phyloP scores from a whole-genome alignment of 2,113 vertebrate species.

The Gallinago undulata region DNA sequence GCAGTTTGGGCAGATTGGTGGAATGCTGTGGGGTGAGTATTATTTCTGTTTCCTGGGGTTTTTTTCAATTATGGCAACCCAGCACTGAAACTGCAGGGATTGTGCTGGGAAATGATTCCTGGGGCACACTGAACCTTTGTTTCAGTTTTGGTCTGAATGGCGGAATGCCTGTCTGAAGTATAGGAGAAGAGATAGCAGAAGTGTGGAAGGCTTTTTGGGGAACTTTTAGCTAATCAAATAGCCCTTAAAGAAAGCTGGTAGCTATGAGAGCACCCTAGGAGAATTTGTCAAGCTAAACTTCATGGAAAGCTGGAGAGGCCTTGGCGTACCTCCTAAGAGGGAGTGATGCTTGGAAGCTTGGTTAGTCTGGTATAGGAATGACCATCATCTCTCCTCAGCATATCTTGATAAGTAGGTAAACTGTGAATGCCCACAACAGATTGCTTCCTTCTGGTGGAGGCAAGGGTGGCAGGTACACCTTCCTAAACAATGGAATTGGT shows the following conservation, averaged over 20 bases:
- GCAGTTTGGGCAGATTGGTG: not conserved
- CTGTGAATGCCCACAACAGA: not conserved
- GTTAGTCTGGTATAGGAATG: not conserved
- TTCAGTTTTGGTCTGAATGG: not conserved
- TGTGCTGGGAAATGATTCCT: not conserved
- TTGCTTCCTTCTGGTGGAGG: not conserved
- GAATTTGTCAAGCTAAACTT: not conserved
- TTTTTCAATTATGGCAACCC: not conserved
- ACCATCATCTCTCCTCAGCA: not conserved
- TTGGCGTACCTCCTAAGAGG: not conserved
- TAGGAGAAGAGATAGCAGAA: not conserved
- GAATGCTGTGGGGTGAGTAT: not conserved
- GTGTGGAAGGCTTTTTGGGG: not conserved
- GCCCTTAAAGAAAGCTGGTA: not conserved
- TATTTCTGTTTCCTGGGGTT: not conserved
- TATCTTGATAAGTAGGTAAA: not conserved
- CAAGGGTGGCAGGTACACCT: not conserved
- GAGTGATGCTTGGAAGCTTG: not conserved
- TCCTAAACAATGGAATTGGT: not conserved
- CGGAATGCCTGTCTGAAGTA: not conserved
- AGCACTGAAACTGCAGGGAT: not conserved
- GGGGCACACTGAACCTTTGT: not conserved
- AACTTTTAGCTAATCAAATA: not conserved
- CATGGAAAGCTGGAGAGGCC: not conserved
- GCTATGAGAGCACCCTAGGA: not conserved